Evolutionary conservation across 2,888 invertebrate species (phyloP), one percentile per base, ranked within the genome.

Genomic region (Acronicta psi): DNA sequence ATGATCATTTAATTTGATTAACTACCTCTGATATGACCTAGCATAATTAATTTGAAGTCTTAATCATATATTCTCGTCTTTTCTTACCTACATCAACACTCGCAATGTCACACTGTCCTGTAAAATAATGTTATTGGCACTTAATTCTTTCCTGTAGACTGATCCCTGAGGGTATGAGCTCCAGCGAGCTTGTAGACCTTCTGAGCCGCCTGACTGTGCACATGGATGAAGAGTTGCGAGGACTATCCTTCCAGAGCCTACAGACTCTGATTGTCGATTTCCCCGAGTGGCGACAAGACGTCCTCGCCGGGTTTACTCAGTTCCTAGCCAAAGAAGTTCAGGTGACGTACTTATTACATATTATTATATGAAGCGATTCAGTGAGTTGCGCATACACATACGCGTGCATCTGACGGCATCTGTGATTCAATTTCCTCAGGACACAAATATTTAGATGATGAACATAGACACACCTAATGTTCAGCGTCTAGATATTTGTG

Each of bases 221-320:
- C 86, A 98, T 99, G 97, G 99, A 99, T 81, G 99, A 99, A 86
- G 99, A 99, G 90, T 94, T 99, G 52, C 95, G 99, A 25, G 98
- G 97, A 4, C 94, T 99, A 52, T 98, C 99, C 0, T 98, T 98
- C 92, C 99, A 99, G 88, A 98, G 99, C 77, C 94, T 99, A 42
- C 99, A 99, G 91, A 99, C 99, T 44, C 95, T 99, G 25, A 98
- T 99, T 23, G 96, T 98, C 37, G 99, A 99, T 90, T 99, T 99
- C 87, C 97, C 99, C 17, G 98, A 99, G 82, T 99, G 99, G 99
- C 95, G 99, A 75, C 98, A 99, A 85, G 99, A 99, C 85, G 99
- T 99, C 25, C 95, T 99, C 45, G 96, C 96, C 93, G 98, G 99
- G 6, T 98, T 99, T 88, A 98, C 99, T 0, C 98, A 98, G 90